A percentile compares a stretch with the other conserved stretches of the same genome.
phyloP scores from a whole-genome alignment of 2,113 vertebrate species.

The Scytalopus superciliaris region DNA sequence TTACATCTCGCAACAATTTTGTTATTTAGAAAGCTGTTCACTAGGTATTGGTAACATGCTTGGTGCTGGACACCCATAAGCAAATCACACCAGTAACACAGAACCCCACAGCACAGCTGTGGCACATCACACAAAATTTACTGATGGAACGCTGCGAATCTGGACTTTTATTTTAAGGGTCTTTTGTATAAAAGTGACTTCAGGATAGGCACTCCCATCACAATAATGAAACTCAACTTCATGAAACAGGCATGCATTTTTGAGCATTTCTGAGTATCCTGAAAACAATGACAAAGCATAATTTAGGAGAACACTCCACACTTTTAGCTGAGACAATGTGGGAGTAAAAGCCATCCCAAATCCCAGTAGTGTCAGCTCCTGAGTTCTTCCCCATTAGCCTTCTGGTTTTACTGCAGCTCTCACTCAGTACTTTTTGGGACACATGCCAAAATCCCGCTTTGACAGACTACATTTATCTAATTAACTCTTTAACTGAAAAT shows the following conservation, averaged over 20 bases:
- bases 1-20: not conserved
- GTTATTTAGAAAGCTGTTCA: not conserved
- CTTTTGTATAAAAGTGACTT: not conserved
- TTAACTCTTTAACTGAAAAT: not conserved
- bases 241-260: not conserved
- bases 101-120: not conserved
- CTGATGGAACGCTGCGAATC: not conserved
- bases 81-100: not conserved
- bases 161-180: not conserved
- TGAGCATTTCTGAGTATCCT: not conserved
- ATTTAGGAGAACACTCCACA: not conserved
- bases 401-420: not conserved
- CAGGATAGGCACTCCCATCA: not conserved
- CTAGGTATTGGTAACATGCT: not conserved
- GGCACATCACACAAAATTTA: not conserved
- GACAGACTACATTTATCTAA: not conserved
- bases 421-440: not conserved
- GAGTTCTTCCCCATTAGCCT: not conserved
- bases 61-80: not conserved
- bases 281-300: not conserved
- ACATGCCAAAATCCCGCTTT: not conserved
- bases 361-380: not conserved
- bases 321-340: not conserved
- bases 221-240: not conserved
- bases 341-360: not conserved